Base-by-base conservation (phyloP, 2,888 invertebrate species). In the Meta bourneti region DNA sequence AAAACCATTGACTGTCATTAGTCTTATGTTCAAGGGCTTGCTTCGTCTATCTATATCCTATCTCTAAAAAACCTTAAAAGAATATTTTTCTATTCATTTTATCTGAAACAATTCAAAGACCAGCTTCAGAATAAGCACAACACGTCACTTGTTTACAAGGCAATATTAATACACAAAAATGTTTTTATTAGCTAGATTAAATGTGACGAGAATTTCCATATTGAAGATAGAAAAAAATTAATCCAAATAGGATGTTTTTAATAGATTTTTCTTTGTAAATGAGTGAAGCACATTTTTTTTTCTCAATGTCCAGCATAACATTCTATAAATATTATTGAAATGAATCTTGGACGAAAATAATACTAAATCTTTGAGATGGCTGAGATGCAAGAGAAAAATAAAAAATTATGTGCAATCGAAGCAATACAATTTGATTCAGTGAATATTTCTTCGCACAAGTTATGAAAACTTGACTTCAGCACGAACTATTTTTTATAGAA, bases 61-160 rank as follows among this genome's bases (percentile, higher is more conserved):
- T 16, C 16, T 6, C 54, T 34, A 61, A 79, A 79, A 16, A 34
- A 54, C 54, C 79, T 82, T 82, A 71, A 82, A 78, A 74, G 7
- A 49, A 70, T 82, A 82, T 82, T 82, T 82, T 82, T 82, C 16
- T 82, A 82, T 82, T 82, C 79, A 79, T 79, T 61, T 79, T 79
- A 79, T 78, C 20, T 20, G 19, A 79, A 8, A 34, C 34, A 48
- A 7, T 61, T 16, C 6, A 34, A 79, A n/a, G 9, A 69, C 6
- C 11, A 13, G 34, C 19, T 34, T 16, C 79, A 8, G 16, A 4
- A 34, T 34, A 61, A 70, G 49, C n/a, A 71, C 20, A 69, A 20
- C 34, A 69, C 85, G 78, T 77, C 86, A 86, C 86, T 79, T 71
- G 86, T 86, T 86, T 86, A 51, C 86, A 79, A 86, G 86, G 86